Base-by-base conservation (phyloP, 2,888 invertebrate genomes). In the Lasiommata megera region DNA sequence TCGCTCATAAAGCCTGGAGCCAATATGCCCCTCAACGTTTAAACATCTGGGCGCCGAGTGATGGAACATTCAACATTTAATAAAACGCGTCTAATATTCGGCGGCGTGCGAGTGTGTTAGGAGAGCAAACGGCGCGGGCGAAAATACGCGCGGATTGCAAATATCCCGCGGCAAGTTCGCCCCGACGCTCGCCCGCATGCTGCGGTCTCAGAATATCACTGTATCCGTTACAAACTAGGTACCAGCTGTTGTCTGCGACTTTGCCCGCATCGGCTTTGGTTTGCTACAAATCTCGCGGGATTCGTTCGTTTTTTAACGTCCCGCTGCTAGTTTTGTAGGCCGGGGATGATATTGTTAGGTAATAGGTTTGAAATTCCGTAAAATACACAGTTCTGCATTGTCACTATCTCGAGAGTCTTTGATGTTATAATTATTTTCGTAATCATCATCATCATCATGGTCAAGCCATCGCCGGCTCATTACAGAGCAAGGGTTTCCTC, bases 51-150 rank as follows among this genome's bases (percentile, higher is more conserved):
- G 28, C 14, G 11, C 14, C 29, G 46, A 31, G 6, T 6, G 46
- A 46, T 16, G 31, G 46, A 37, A 37, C 14, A 14, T 37, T 12
- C 6, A 52, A 54, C 40, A 34, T 60, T 60, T 57, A 58, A 61
- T 61, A 58, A 52, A 61, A 58, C 57, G 54, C 46, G 56, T 56
- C 66, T 66, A 67, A 66, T 63, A 67, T 67, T 66, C 62, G 57
- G 62, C 57, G 60, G 56, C 56, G 62, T 54, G 63, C 44, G 56
- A 63, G 61, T 66, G 66, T 60, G 61, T 67, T 66, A 64, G 63
- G 60, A 56, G 60, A 36, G 58, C 65, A 63, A 67, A 67, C 59
- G 61, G 56, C 62, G 57, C 41, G 38, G 52, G 40, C 29, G 17
- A 41, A 40, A 40, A 41, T 52, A 41, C 41, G 40, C 51, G 40